phyloP scores from a whole-genome alignment of 1,140 invertebrate species.

The Microplitis demolitor region DNA sequence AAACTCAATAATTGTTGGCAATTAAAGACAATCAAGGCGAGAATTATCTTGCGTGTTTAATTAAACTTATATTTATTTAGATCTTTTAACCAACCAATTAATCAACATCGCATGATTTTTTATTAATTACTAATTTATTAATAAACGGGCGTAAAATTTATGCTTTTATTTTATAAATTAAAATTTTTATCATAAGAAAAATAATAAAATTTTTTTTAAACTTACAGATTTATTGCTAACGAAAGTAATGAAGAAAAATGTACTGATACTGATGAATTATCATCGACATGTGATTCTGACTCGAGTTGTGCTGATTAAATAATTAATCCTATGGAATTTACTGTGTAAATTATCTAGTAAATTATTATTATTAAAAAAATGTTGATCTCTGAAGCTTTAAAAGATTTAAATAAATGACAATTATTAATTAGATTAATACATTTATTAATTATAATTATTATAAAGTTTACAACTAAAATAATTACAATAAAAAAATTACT shows the following conservation, averaged over 20 bases:
- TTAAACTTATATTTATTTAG: neutral
- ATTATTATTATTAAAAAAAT: neutral
- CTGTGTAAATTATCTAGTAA: neutral
- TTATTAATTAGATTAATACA: neutral
- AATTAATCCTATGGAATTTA: neutral
- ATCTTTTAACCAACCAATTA: no score
- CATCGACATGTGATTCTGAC: conserved; percentile 43
- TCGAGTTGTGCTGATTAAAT: conserved; percentile 30
- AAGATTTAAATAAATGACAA: conserved; percentile 17
- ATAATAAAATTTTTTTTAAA: neutral
- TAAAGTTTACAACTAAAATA: neutral
- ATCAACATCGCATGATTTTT: no score
- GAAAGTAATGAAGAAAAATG: conserved; percentile 31
- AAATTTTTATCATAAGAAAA: no score
- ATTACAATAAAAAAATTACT: conserved; percentile 24
- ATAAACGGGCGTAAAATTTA: no score
- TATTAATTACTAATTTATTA: no score
- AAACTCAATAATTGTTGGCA: neutral
- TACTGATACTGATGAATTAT: conserved; percentile 36
- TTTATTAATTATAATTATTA: neutral
- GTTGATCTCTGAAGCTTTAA: no score
- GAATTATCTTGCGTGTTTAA: conserved; percentile 11
- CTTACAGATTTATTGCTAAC: neutral
- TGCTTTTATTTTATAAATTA: no score
- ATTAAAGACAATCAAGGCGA: neutral